These are phyloP conservation scores for Halocynthia roretzi DNA, from an alignment of 23 tunicate genomes.

Conservation along the genomic window DNA sequence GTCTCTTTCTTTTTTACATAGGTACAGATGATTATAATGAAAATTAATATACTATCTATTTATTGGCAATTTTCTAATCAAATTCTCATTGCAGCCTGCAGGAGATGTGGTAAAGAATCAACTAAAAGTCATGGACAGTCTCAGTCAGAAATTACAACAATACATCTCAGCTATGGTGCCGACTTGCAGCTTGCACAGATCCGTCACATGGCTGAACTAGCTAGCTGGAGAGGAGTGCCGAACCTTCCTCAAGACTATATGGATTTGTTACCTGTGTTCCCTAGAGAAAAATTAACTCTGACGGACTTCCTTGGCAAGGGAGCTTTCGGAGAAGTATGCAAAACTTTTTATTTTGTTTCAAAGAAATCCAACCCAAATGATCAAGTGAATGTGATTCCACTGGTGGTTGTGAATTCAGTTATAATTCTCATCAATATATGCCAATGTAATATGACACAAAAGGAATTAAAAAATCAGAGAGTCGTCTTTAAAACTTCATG, in stretches of 20 bases:
- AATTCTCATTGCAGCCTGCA: constrained; percentile 22
- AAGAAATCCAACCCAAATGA: not conserved
- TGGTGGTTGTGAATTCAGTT: not conserved
- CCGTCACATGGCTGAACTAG: constrained; percentile 53
- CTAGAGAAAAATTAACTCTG: constrained; percentile 44
- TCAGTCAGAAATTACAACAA: constrained; percentile 29
- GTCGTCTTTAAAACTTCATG: no score
- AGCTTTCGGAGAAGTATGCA: constrained; percentile 71
- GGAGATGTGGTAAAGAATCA: not conserved
- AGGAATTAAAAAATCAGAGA: no score
- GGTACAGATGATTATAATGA: not conserved
- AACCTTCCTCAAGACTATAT: constrained; percentile 43
- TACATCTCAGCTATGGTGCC: constrained; percentile 40
- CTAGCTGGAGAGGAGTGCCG: constrained; percentile 21
- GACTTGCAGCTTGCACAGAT: constrained; percentile 39
- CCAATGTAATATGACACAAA: no score
- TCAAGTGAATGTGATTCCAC: no score
- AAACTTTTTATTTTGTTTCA: not conserved
- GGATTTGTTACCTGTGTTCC: constrained; percentile 32
- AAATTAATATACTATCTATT: not conserved
- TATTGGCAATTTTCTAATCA: not conserved
- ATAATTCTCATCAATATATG: not conserved
- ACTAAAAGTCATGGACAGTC: not conserved
- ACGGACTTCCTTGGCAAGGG: constrained; percentile 52
- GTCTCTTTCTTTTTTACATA: not conserved